Evolutionary conservation across 2,888 invertebrate genomes (phyloP).

Genomic region (Clepsis dumicolana): DNA sequence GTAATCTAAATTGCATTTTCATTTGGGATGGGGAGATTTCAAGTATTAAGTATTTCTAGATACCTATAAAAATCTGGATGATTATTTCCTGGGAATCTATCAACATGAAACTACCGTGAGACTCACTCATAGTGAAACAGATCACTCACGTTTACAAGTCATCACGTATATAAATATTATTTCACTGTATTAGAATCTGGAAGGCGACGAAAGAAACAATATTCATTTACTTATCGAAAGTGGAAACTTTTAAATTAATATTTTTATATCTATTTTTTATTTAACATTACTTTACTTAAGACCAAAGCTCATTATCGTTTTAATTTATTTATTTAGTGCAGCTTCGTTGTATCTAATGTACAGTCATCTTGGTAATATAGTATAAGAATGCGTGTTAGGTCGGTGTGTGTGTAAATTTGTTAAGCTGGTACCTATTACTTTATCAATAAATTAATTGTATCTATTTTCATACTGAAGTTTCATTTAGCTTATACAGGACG

Average conservation of each 20-base stretch:
- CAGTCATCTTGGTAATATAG: slow-evolving; percentile 56
- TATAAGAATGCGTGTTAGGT: slow-evolving; percentile 60
- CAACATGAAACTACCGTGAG: no score
- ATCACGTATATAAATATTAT: no score
- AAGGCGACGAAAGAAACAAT: background rate
- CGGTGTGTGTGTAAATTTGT: slow-evolving; percentile 70
- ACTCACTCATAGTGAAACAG: no score
- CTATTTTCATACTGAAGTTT: slow-evolving; percentile 76
- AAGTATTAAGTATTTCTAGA: no score
- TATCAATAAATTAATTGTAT: slow-evolving; percentile 82
- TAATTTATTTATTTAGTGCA: slow-evolving; percentile 60
- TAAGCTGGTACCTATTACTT: slow-evolving; percentile 65
- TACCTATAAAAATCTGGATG: no score
- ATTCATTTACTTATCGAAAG: slow-evolving; percentile 30
- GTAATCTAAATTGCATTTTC: no score
- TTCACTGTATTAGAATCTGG: no score
- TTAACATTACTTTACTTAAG: slow-evolving; percentile 58
- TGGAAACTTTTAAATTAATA: slow-evolving; percentile 26
- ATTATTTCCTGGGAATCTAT: no score
- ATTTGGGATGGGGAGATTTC: no score
- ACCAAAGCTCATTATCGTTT: slow-evolving; percentile 74
- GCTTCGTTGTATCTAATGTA: slow-evolving; percentile 53
- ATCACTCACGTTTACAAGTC: no score
- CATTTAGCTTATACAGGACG: slow-evolving; percentile 47
- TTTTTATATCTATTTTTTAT: slow-evolving; percentile 62